Base-by-base conservation (phyloP, 2,113 vertebrate species). In the Pseudorasbora parva region DNA sequence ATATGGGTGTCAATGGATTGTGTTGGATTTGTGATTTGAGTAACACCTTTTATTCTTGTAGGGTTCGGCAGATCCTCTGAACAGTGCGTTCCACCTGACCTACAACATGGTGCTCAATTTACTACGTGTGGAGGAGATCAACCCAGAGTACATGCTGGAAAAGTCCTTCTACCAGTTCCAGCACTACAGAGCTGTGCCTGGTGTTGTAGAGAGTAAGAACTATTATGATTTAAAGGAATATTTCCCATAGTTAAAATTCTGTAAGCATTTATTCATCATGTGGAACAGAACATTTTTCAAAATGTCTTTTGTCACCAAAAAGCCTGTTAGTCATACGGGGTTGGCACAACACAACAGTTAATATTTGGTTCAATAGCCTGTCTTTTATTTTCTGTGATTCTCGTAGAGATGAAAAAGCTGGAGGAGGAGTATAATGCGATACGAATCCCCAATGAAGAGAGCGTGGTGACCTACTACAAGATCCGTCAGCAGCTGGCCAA, bases 131-230 rank as follows among this genome's bases (percentile, higher is more conserved):
- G 98, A 99, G 89, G 98, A 99, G 92, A 99, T 99, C 90, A 99
- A 99, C 90, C 98, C 98, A 0, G 98, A 99, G 89, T 99, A 99
- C 88, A 99, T 99, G 98, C 91, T 99, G 92, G 98, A 99, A 90
- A 99, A 99, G 81, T 99, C 98, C 7, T 99, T 99, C 90, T 99
- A 98, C 88, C 98, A 99, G 89, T 99, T 99, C 90, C 98, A 99
- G 14, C 98, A 99, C 91, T 98, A 99, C 92, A 94, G 96, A 88
- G 97, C 98, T 82, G 94, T 99, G 88, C 98, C 98, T n/a, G 97
- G 96, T 45, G 96, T 99, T 15, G 95, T 98, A 56, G 97, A 99
- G 87, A 97, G 98, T 99, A 93, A 96, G 97, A 79, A 79, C 81
- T 1, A 4, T 10, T 75, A 4, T 51, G 30, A 59, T 47, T 77